phyloP scores from a whole-genome alignment of 2,797 vertebrate genomes.

The Iguana delicatissima region DNA sequence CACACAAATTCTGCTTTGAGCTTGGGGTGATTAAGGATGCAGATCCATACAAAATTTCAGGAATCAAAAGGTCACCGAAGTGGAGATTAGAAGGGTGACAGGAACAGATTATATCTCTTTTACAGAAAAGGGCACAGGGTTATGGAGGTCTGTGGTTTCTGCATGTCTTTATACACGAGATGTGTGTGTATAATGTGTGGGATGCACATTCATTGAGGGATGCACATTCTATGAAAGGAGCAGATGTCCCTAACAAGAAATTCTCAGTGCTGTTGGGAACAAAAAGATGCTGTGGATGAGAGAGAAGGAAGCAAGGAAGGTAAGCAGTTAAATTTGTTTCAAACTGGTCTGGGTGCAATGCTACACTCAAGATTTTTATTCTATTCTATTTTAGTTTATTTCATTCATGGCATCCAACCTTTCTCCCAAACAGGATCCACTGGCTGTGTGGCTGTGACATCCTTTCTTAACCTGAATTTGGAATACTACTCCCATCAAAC shows the following conservation, averaged over 20 bases:
- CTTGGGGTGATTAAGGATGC: background rate
- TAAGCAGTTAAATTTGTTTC: background rate
- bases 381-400: too few relatives aligned
- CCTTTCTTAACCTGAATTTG: too few relatives aligned
- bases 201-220: background rate
- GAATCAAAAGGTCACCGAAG: background rate
- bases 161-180: background rate
- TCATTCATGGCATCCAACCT: too few relatives aligned
- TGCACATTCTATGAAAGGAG: background rate
- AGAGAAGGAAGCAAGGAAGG: background rate
- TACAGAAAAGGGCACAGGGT: background rate
- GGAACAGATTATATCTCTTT: background rate
- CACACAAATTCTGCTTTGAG: background rate
- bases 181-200: too few relatives aligned
- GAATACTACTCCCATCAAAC: too few relatives aligned
- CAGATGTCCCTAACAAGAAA: background rate
- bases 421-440: background rate
- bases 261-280: background rate
- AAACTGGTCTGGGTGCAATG: background rate
- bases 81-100: background rate
- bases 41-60: background rate
- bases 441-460: background rate
- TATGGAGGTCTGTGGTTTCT: background rate
- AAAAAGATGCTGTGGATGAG: background rate
- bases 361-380: background rate